Base-by-base conservation (phyloP, 2,888 invertebrate genomes). In the Thecocarcelia acutangulata region DNA sequence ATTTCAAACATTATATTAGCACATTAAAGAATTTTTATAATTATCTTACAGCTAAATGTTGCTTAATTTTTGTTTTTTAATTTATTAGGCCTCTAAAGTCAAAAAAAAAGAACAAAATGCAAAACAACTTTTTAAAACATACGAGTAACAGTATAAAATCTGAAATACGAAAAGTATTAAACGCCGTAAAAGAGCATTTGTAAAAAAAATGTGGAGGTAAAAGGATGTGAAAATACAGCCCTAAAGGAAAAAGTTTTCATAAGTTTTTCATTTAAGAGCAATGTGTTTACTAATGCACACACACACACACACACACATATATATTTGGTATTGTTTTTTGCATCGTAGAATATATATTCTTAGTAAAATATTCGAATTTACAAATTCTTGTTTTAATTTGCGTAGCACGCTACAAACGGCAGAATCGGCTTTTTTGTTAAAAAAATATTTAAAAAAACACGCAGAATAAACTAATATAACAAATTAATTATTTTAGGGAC, bases 241-340 rank as follows among this genome's bases (percentile, higher is more conserved):
- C 84, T 84, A 84, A 77, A 58, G 61, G 28, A 76, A 69, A 83
- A 84, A 85, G 84, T 84, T 85, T 84, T 83, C 77, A 48, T 52
- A 56, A 73, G 77, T 80, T 80, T 74, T 84, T 78, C 75, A 64
- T 66, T 44, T 28, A 59, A 58, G n/a, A 75, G 54, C 21, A 54
- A 44, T 33, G 21, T 12, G n/a, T 19, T 21, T 44, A 28, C 24
- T 24, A 3, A 3, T 24, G 24, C 24, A 24, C 24, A 24, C 5
- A 5, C 24, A 24, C 3, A 24, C 24, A 24, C 24, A 24, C 5
- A 24, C 24, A 3, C 24, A 5, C 24, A n/a, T n/a, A n/a, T n/a
- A n/a, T n/a, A n/a, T n/a, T n/a, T n/a, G n/a, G n/a, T n/a, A n/a
- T n/a, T n/a, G n/a, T n/a, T n/a, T n/a, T n/a, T n/a, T n/a, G n/a